Percentiles rank a stretch among this genome's conserved stretches.
These are phyloP conservation scores for Rhineura floridana DNA, from an alignment of 2,113 vertebrate genomes.

Conservation along the genomic window DNA sequence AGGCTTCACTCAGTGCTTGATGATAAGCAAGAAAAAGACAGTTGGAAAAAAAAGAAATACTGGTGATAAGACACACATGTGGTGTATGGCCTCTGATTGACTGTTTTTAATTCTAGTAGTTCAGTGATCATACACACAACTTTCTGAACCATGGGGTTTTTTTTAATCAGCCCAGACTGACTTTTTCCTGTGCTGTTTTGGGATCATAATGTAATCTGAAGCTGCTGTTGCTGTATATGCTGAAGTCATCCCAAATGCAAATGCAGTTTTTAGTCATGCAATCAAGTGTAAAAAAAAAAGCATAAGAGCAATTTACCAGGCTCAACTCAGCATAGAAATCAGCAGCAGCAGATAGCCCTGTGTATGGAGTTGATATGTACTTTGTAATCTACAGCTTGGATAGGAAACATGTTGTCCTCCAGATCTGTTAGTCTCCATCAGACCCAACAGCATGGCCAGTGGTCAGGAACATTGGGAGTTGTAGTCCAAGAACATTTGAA, in stretches of 20 bases:
- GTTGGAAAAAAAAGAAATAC: background rate
- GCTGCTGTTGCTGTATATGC: background rate
- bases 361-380: background rate
- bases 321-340: background rate
- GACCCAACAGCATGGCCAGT: background rate
- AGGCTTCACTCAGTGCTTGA: background rate
- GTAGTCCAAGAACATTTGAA: background rate
- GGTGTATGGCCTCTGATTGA: background rate
- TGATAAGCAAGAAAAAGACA: background rate
- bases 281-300: background rate
- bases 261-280: background rate
- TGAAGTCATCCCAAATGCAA: background rate
- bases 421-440: background rate
- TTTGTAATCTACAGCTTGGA: background rate
- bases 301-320: background rate
- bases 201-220: background rate
- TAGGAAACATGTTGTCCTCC: background rate
- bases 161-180: background rate
- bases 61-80: slow-evolving; percentile 12
- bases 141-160: background rate
- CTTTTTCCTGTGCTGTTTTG: background rate
- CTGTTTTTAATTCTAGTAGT: background rate
- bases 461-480: background rate
- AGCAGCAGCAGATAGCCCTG: background rate
- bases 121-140: background rate